Conservation (phyloP, 2,113 vertebrate species). For the Heterochromis multidens region DNA sequence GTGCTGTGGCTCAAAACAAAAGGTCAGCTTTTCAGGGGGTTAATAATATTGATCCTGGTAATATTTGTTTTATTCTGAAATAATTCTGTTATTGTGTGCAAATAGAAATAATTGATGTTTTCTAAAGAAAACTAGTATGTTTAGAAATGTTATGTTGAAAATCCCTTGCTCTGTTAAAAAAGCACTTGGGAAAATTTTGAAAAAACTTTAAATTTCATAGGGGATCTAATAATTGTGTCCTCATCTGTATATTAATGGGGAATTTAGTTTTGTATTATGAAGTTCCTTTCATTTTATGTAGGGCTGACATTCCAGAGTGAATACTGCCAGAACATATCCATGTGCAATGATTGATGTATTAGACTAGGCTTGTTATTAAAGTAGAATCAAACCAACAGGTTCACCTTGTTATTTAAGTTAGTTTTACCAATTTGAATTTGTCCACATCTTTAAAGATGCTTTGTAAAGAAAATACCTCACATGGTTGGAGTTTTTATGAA, state of each 20-base stretch:
- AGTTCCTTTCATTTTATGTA: slow-evolving; percentile 16
- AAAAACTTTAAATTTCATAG: not conserved
- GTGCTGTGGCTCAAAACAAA: not conserved
- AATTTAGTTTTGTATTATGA: slow-evolving; percentile 16
- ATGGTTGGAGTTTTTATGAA: slow-evolving; percentile 39
- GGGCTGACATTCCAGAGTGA: not conserved
- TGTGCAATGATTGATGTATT: slow-evolving; percentile 7
- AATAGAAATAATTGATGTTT: not conserved
- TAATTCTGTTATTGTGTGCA: not conserved
- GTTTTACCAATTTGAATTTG: slow-evolving; percentile 12
- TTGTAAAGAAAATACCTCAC: slow-evolving; percentile 32
- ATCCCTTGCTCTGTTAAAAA: not conserved
- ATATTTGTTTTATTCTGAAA: not conserved
- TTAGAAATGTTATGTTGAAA: not conserved
- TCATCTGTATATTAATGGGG: not conserved
- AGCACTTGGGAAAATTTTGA: not conserved
- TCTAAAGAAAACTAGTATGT: not conserved
- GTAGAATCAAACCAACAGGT: slow-evolving; percentile 33
- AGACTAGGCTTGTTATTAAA: slow-evolving; percentile 23
- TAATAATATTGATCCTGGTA: not conserved
- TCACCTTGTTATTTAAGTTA: slow-evolving; percentile 34
- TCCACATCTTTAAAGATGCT: slow-evolving; percentile 1
- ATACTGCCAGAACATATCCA: slow-evolving; percentile 23
- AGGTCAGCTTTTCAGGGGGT: fast-evolving
- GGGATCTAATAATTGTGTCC: not conserved